Percentiles rank a stretch among this genome's conserved stretches.
Conservation (phyloP, 2,888 invertebrate genomes). For the Drosophila tanythrix region DNA sequence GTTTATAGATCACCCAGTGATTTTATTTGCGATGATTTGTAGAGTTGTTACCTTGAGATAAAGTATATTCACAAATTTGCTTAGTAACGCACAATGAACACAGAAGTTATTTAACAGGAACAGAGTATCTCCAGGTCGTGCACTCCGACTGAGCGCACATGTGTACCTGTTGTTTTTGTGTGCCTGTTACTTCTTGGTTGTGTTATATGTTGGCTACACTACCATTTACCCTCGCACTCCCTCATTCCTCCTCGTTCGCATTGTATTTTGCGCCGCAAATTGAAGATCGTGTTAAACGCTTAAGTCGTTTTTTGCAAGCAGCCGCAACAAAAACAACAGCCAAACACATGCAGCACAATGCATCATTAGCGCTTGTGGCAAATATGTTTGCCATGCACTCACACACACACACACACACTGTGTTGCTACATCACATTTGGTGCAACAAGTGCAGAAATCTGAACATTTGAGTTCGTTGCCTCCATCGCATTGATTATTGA, state of each 20-base stretch:
- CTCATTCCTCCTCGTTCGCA: constrained; percentile 28
- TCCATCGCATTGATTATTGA: constrained; percentile 62
- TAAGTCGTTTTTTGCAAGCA: constrained; percentile 57
- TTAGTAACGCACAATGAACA: background rate
- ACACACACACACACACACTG: constrained; percentile 18
- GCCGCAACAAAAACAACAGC: constrained; percentile 21
- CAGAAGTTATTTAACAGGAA: background rate
- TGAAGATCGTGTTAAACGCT: constrained; percentile 81
- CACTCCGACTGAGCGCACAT: background rate
- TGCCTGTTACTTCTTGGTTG: constrained; percentile 12
- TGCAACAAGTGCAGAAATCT: constrained; percentile 75
- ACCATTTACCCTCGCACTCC: constrained; percentile 8
- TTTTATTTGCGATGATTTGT: background rate
- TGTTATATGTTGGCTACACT: constrained; percentile 42
- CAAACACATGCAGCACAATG: constrained; percentile 70
- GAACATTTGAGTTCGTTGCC: constrained; percentile 67
- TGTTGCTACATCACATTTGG: constrained; percentile 30
- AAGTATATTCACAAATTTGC: background rate
- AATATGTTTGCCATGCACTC: constrained; percentile 75
- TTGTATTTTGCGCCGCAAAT: constrained; percentile 70
- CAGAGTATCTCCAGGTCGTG: background rate
- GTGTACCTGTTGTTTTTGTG: constrained; percentile 24
- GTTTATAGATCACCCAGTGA: background rate
- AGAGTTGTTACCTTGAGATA: background rate
- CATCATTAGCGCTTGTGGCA: constrained; percentile 81